A percentile compares a stretch with the other conserved stretches of the same genome.
Conservation (phyloP, 2,888 invertebrate genomes). For the Coelinius sp. region DNA sequence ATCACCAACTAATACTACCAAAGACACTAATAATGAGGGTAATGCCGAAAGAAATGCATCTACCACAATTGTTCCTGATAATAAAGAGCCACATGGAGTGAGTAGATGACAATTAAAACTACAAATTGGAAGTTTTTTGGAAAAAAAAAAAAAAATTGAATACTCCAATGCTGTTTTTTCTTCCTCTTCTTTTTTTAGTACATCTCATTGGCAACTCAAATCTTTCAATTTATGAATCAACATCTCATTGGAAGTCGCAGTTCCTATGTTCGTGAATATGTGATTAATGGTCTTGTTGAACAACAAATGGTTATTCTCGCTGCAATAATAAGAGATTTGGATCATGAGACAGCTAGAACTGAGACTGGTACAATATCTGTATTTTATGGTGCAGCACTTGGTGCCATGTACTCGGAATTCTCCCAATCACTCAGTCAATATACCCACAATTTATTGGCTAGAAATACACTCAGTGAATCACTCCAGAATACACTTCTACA, state of each 20-base stretch:
- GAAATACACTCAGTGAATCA: conserved; percentile 77
- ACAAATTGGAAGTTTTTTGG: too few relatives aligned
- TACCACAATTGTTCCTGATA: conserved; percentile 80
- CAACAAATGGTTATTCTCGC: conserved; percentile 92
- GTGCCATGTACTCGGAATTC: conserved; percentile 81
- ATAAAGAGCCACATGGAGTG: conserved; percentile 83
- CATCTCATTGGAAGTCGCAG: conserved; percentile 84
- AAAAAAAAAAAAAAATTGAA: not conserved
- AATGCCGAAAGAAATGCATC: conserved; percentile 73
- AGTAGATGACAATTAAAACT: too few relatives aligned
- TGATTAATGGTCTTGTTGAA: conserved; percentile 83
- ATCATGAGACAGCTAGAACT: conserved; percentile 88
- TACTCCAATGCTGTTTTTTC: conserved; percentile 9
- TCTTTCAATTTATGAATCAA: conserved; percentile 88
- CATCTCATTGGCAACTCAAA: conserved; percentile 87
- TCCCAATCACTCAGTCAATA: conserved; percentile 85
- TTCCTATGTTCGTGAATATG: conserved; percentile 78
- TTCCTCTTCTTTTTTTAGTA: conserved; percentile 78
- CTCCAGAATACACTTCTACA: conserved; percentile 81
- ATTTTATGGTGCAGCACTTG: conserved; percentile 81
- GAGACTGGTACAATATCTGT: conserved; percentile 84
- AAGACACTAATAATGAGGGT: conserved; percentile 71
- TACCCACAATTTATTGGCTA: conserved; percentile 82
- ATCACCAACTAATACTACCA: conserved; percentile 74
- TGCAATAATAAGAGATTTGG: conserved; percentile 90